Conservation (phyloP, 2,113 vertebrate species). For the Azemiops feae region DNA sequence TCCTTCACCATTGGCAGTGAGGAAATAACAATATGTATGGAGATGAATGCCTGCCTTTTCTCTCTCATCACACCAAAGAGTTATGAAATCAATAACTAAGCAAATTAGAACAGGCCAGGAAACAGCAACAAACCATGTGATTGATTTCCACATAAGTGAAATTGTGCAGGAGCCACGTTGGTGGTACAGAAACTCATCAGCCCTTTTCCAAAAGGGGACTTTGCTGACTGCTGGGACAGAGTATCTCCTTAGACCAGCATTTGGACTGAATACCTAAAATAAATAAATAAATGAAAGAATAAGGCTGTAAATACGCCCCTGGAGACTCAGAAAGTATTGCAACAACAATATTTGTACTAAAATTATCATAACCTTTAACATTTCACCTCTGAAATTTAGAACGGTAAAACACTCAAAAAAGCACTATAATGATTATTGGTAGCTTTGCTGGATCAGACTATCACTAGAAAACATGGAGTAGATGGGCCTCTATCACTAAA, state of each 20-base stretch:
- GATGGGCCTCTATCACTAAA: too few species aligned
- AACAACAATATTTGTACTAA: conserved; percentile 27
- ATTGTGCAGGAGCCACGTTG: background rate
- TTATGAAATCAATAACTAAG: conserved; percentile 37
- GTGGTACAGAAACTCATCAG: background rate
- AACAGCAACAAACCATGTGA: background rate
- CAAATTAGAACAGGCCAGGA: conserved; percentile 20
- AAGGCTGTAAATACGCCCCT: background rate
- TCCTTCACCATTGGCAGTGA: conserved; percentile 12
- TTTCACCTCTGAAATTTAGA: background rate
- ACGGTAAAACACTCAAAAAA: background rate
- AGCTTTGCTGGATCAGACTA: background rate
- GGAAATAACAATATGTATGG: background rate
- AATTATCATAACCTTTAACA: conserved; percentile 29
- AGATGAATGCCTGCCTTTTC: conserved; percentile 39
- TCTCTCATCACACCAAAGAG: conserved; percentile 35
- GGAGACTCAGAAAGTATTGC: conserved; percentile 1
- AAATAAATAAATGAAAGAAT: background rate
- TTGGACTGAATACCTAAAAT: conserved; percentile 25
- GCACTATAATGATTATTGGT: background rate
- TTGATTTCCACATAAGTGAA: conserved; percentile 40
- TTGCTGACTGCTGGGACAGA: conserved; percentile 35
- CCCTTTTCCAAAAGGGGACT: background rate
- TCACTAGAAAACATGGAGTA: background rate
- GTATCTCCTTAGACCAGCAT: conserved; percentile 47